phyloP scores from a whole-genome alignment of 2,888 invertebrate species.

The Epicampocera succincta region DNA sequence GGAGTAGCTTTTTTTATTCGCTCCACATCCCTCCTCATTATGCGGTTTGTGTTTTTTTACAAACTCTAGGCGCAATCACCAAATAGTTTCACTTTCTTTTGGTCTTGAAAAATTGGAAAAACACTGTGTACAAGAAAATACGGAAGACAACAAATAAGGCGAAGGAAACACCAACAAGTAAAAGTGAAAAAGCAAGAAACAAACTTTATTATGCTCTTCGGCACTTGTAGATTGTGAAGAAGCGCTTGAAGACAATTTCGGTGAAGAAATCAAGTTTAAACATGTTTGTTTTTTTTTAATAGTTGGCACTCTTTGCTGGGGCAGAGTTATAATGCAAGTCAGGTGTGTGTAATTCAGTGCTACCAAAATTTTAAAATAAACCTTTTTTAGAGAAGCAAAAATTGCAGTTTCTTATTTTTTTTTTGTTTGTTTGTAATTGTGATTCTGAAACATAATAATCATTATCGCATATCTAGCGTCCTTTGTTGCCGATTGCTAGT shows the following conservation, averaged over 20 bases:
- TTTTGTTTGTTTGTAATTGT: too few species aligned
- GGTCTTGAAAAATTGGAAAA: slow-evolving; percentile 61
- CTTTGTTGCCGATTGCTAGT: too few species aligned
- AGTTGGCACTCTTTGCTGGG: neutral
- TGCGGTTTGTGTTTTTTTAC: slow-evolving; percentile 25
- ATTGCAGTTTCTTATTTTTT: too few species aligned
- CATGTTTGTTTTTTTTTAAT: neutral
- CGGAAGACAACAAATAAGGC: slow-evolving; percentile 14
- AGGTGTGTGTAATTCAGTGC: neutral
- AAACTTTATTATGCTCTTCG: slow-evolving; percentile 12
- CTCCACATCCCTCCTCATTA: slow-evolving; percentile 34
- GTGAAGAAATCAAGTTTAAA: slow-evolving; percentile 41
- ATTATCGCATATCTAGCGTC: too few species aligned
- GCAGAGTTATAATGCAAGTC: neutral
- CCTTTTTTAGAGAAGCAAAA: too few species aligned
- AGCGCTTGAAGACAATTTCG: slow-evolving; percentile 8
- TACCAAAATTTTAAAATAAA: too few species aligned
- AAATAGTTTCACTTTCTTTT: slow-evolving; percentile 68
- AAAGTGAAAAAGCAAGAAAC: slow-evolving; percentile 1
- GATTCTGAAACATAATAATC: too few species aligned
- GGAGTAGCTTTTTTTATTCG: slow-evolving; percentile 18
- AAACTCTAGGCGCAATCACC: slow-evolving; percentile 52
- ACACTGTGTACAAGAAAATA: slow-evolving; percentile 5
- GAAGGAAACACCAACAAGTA: slow-evolving; percentile 1
- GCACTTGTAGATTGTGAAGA: neutral